A percentile compares a stretch with the other conserved stretches of the same genome.
Evolutionary conservation across 2,797 vertebrate species (phyloP).

Genomic region (Holocentrus rufus): DNA sequence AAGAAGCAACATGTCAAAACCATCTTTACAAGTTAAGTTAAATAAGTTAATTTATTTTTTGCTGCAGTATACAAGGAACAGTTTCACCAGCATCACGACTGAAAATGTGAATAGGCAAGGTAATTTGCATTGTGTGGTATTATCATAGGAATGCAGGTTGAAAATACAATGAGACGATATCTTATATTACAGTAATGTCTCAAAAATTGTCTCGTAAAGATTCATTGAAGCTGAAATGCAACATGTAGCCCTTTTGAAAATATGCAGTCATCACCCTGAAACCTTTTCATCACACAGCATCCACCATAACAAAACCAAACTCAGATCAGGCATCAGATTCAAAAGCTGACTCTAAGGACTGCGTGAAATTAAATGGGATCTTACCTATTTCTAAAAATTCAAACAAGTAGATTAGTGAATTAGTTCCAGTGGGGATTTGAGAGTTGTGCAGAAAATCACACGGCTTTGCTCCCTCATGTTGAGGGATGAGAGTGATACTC

Average conservation of each 20-base stretch:
- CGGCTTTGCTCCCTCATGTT: not conserved
- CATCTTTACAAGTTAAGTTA: too few relatives aligned
- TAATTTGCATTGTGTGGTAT: not conserved
- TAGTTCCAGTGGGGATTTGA: not conserved
- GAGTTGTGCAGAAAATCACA: not conserved
- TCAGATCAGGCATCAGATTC: too few relatives aligned
- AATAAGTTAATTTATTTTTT: too few relatives aligned
- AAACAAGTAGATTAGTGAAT: not conserved
- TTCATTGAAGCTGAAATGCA: too few relatives aligned
- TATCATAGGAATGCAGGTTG: not conserved
- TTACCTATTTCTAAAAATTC: conserved; percentile 2
- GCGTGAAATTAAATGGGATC: conserved; percentile 8
- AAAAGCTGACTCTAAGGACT: conserved; percentile 4
- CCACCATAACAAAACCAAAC: too few relatives aligned
- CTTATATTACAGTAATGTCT: too few relatives aligned
- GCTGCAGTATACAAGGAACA: too few relatives aligned
- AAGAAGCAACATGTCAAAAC: too few relatives aligned
- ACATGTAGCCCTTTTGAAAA: too few relatives aligned
- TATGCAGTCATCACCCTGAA: too few relatives aligned
- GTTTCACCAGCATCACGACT: not conserved
- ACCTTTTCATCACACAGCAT: too few relatives aligned
- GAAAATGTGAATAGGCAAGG: not conserved
- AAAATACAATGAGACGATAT: not conserved
- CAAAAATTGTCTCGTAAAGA: too few relatives aligned
- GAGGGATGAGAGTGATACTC: conserved; percentile 74